phyloP scores from a whole-genome alignment of 2,888 invertebrate genomes.

The Melikaiella ostensackeni region DNA sequence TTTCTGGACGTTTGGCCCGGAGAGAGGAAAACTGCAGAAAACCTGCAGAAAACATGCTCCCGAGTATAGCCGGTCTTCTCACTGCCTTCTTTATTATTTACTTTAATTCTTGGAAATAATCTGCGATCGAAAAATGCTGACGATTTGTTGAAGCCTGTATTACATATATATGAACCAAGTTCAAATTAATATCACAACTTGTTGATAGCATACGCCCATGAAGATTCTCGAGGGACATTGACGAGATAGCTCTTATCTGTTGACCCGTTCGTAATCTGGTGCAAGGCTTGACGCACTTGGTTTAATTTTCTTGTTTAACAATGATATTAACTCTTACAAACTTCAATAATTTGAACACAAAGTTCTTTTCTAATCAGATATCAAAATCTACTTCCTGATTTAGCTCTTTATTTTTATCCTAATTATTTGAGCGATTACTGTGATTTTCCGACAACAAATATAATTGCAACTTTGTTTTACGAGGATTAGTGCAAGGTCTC shows the following conservation, averaged over 20 bases:
- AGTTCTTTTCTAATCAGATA: background rate
- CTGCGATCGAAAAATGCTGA: background rate
- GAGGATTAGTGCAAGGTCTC: background rate
- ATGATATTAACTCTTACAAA: conserved; percentile 9
- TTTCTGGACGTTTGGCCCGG: no score
- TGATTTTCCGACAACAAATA: background rate
- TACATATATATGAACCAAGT: conserved; percentile 13
- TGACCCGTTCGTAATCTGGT: conserved; percentile 37
- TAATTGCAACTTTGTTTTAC: background rate
- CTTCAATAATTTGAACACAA: background rate
- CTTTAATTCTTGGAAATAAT: background rate
- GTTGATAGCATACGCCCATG: conserved; percentile 33
- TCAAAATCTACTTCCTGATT: background rate
- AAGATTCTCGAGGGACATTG: conserved; percentile 35
- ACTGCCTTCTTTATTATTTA: background rate
- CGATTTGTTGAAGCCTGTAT: conserved; percentile 1
- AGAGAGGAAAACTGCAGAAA: no score
- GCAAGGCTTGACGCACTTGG: conserved; percentile 36
- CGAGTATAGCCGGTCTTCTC: no score
- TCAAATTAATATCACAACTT: conserved; percentile 24
- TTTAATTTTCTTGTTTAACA: conserved; percentile 37
- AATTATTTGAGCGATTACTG: background rate
- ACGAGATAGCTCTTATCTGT: conserved; percentile 33
- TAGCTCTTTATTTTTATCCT: background rate
- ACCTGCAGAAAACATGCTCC: no score